Base-by-base conservation (phyloP, 2,113 vertebrate species). In the Gymnogyps californianus region DNA sequence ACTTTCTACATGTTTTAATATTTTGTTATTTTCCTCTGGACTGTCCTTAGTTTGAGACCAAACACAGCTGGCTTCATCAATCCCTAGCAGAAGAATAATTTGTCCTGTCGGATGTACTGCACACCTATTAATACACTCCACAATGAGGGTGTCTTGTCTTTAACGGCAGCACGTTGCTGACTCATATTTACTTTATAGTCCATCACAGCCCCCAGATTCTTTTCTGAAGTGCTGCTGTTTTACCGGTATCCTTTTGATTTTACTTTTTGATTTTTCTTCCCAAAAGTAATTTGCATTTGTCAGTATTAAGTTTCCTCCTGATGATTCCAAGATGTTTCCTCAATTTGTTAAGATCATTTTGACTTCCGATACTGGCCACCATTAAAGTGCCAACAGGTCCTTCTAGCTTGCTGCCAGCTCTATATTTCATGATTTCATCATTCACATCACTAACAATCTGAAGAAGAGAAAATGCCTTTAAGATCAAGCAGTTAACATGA, bases 121-220 rank as follows among this genome's bases (percentile, higher is more conserved):
- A 70, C 71, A 88, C 31, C 78, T 91, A 87, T 52, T 93, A 90
- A 86, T 49, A 86, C 8, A 69, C 31, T 80, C 47, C 70, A 65
- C 9, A 61, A 38, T 26, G 36, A 95, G 1, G 7, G 13, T 36
- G 19, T 17, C 64, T 66, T 81, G 71, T 86, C 71, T 61, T 59
- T 59, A 72, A 78, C 4, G 13, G 74, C 16, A 93, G 14, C 47
- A 91, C 4, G 3, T 22, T 83, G 87, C 88, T 96, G 96, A 94
- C 75, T 96, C 87, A 93, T 83, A 89, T 93, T 95, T 96, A 78
- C n/a, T 82, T 84, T 46, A 54, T 8, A 52, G 75, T 69, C 69
- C 82, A 90, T 93, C 94, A 95, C 61, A 94, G 77, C 62, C 71
- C 58, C 31, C 79, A 87, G 65, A 44, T 67, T 82, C 67, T 82